Conservation (phyloP, 2,797 vertebrate genomes). For the Tarsius wallacei region DNA sequence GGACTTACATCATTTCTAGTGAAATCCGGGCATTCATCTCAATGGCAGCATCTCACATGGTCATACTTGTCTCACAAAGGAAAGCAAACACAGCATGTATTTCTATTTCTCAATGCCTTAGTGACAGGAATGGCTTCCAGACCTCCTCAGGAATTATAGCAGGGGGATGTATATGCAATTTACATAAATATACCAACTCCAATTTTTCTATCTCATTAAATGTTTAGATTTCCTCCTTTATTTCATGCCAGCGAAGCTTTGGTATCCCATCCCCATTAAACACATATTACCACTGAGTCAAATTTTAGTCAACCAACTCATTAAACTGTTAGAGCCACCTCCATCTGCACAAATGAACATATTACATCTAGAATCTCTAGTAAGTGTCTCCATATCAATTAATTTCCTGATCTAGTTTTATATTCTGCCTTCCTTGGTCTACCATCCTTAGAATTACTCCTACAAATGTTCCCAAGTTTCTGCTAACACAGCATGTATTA, state of each 20-base stretch:
- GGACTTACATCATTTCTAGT: background rate
- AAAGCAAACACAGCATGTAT: background rate
- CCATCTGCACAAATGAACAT: background rate
- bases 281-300: background rate
- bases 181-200: background rate
- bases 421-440: background rate
- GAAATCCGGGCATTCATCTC: constrained; percentile 43
- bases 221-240: background rate
- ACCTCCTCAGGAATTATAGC: background rate
- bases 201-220: background rate
- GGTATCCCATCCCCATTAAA: constrained; percentile 2
- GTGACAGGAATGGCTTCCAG: background rate
- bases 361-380: constrained; percentile 34
- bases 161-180: background rate
- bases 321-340: constrained; percentile 14
- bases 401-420: background rate
- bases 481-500: background rate
- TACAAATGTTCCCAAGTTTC: constrained; percentile 28
- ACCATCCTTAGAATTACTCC: background rate
- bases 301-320: background rate
- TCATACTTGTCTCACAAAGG: constrained; percentile 14
- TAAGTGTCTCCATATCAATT: background rate
- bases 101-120: background rate
- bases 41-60: background rate
- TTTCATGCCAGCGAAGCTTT: background rate